Evolutionary conservation across 2,113 vertebrate species (phyloP).

Genomic region (Anser brachyrhynchus): DNA sequence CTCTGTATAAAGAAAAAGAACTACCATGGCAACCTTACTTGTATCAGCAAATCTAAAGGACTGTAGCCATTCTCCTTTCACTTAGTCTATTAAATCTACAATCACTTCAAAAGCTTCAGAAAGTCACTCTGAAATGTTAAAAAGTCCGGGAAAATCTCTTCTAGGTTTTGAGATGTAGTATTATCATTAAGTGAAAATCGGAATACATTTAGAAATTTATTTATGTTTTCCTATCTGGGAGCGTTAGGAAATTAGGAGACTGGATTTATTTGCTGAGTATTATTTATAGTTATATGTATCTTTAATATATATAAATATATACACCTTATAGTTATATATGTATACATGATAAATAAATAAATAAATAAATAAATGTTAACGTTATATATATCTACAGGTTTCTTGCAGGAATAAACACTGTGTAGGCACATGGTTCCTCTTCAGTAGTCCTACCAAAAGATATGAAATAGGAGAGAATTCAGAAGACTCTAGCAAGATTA

Average conservation of each 20-base stretch:
- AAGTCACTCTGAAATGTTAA: neutral
- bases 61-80: neutral
- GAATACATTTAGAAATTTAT: neutral
- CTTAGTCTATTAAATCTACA: neutral
- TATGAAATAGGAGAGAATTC: neutral
- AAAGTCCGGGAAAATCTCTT: neutral
- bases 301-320: neutral
- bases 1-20: neutral
- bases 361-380: too few species aligned
- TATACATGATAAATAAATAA: too few species aligned
- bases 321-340: too few species aligned
- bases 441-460: neutral
- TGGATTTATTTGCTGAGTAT: neutral
- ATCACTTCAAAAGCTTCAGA: neutral
- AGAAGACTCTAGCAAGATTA: neutral
- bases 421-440: neutral
- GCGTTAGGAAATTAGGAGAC: neutral
- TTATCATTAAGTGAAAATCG: neutral
- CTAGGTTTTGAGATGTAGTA: neutral
- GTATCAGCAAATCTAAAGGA: slow-evolving; percentile 1
- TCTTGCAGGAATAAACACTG: neutral
- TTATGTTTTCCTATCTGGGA: neutral
- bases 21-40: slow-evolving; percentile 25
- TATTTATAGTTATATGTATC: neutral
- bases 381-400: neutral